Percentiles rank a stretch among this genome's conserved stretches.
phyloP scores from a whole-genome alignment of 2,113 vertebrate species.

The Ictalurus furcatus region DNA sequence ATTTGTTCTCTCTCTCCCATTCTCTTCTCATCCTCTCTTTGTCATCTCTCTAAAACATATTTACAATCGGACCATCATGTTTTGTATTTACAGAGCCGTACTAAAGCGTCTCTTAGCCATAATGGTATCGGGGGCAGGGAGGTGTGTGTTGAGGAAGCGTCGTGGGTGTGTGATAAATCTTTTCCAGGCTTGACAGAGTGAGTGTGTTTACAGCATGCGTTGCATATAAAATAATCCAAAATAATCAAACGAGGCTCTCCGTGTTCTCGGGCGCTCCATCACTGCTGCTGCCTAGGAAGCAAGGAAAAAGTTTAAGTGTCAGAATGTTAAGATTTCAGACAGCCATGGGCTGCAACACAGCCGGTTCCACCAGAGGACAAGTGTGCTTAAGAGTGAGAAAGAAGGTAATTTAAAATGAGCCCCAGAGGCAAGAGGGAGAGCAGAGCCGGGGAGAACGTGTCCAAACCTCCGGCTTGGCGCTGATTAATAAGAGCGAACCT shows the following conservation, averaged over 20 bases:
- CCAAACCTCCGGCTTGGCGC: neutral
- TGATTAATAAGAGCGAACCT: neutral
- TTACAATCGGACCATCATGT: neutral
- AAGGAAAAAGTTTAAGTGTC: neutral
- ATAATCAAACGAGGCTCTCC: neutral
- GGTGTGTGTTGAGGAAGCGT: neutral
- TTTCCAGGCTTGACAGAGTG: neutral
- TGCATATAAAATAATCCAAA: neutral
- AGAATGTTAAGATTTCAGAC: neutral
- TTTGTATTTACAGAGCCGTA: neutral
- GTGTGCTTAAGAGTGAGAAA: slow-evolving; percentile 23
- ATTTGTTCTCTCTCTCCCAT: neutral
- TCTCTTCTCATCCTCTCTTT: neutral
- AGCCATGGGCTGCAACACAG: neutral
- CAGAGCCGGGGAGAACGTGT: neutral
- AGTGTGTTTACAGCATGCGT: neutral
- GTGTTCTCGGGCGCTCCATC: neutral
- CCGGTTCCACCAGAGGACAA: neutral
- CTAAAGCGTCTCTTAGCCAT: neutral
- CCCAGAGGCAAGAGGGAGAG: neutral
- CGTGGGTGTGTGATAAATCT: neutral
- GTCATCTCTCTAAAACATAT: neutral
- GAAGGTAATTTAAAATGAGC: slow-evolving; percentile 26
- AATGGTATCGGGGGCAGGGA: neutral
- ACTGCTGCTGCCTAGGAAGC: neutral